These are phyloP conservation scores for Pangasius larnaudii DNA, from an alignment of 2,797 vertebrate species.

Conservation along the genomic window DNA sequence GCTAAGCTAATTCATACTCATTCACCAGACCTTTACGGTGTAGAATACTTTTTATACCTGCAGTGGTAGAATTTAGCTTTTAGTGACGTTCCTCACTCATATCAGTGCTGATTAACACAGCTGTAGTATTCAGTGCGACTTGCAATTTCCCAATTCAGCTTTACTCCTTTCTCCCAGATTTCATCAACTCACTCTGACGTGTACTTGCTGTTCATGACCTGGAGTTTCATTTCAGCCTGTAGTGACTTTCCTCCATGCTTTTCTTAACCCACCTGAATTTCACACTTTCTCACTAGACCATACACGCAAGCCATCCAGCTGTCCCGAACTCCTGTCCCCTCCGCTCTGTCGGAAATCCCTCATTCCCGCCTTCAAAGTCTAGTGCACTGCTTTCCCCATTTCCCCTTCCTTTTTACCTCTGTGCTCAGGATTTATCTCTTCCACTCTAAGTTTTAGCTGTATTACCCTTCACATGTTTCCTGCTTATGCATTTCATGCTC, in stretches of 20 bases:
- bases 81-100: background rate
- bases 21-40: background rate
- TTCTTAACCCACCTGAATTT: conserved; percentile 76
- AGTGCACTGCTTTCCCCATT: conserved; percentile 44
- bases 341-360: conserved; percentile 65
- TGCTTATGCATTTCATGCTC: background rate
- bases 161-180: background rate
- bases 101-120: background rate
- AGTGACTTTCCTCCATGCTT: conserved; percentile 83
- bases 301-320: conserved; percentile 67
- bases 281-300: conserved; percentile 58
- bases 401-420: conserved; percentile 15
- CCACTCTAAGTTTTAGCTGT: background rate
- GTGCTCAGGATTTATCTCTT: background rate
- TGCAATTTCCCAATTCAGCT: background rate
- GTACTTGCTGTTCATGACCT: background rate
- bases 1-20: background rate
- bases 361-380: conserved; percentile 63
- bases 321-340: conserved; percentile 75
- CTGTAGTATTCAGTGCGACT: background rate
- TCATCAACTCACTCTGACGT: background rate
- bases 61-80: background rate
- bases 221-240: conserved; percentile 64
- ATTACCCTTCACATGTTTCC: conserved; percentile 9
- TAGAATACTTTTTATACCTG: background rate